Evolutionary conservation across 2,888 invertebrate species (phyloP), one percentile per base, ranked within the genome.

Genomic region (Emmelina monodactyla): DNA sequence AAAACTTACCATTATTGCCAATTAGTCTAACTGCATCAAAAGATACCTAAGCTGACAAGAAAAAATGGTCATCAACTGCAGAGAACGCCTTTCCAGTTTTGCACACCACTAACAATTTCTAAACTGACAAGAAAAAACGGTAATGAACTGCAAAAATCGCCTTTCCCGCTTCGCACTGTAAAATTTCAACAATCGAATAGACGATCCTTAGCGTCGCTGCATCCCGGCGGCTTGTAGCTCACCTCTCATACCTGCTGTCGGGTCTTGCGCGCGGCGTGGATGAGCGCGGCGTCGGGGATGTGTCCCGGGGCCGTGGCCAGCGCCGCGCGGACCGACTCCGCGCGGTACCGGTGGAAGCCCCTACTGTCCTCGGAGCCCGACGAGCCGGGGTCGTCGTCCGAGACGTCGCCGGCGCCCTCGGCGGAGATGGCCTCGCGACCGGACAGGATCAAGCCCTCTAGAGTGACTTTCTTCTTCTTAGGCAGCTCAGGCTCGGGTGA

Each of bases 261-360:
- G 42, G 92, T 87, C 75, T 98, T 98, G 57, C 97, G 85, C 9
- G 97, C 97, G 46, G 95, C 95, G 79, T 97, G 97, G 64, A 99
- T 98, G 84, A 96, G 91, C 34, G 94, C 94, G 7, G 98, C 97
- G 82, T 98, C 97, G 7, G 98, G 97, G 58, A 97, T 97, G 47
- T 88, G 89, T 11, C 97, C 97, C 58, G 91, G 89, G 70, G 69
- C 64, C 58, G 91, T 89, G 70, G 69, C 64, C 43, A 94, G 78
- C 50, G 93, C 86, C 51, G 88, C 86, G 58, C 90, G 88, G 53
- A 93, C 86, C 44, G 88, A 85, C 59, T 91, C 91, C 37, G 79
- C 71, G 38, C 75, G 78, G 63, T 75, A 78, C 55, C 53, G 64
- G 58, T 76, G 79, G 64, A 76, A 76, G 47, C 71, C 71, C 55